These are phyloP conservation scores for Siphlonurus alternatus DNA, from an alignment of 2,888 invertebrate species.

Conservation along the genomic window DNA sequence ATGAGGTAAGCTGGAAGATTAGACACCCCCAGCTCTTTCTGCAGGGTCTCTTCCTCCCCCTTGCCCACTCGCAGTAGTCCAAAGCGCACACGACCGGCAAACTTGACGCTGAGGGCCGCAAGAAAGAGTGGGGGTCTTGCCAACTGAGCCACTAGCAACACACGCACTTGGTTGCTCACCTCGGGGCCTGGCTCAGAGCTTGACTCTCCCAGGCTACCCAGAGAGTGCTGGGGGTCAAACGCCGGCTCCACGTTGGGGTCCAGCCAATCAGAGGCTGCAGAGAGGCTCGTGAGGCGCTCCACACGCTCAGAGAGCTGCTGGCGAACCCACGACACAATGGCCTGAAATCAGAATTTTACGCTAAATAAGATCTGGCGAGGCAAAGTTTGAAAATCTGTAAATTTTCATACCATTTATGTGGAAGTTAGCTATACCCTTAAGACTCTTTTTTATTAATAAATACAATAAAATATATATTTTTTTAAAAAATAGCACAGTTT, in stretches of 20 bases:
- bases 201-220: background rate
- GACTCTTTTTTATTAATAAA: too few relatives aligned
- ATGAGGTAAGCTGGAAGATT: constrained; percentile 25
- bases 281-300: background rate
- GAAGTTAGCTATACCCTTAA: too few relatives aligned
- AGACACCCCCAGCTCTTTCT: constrained; percentile 13
- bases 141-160: constrained; percentile 28
- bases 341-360: constrained; percentile 18
- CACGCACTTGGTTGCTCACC: constrained; percentile 14
- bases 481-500: too few relatives aligned
- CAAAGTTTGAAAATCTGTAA: too few relatives aligned
- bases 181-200: too few relatives aligned
- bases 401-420: too few relatives aligned
- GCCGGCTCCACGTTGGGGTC: constrained; percentile 20
- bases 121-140: constrained; percentile 29
- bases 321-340: constrained; percentile 29
- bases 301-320: constrained; percentile 22
- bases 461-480: too few relatives aligned
- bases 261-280: constrained; percentile 15
- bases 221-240: constrained; percentile 13
- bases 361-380: too few relatives aligned
- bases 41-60: constrained; percentile 16
- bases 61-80: constrained; percentile 18
- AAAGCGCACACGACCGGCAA: constrained; percentile 30
- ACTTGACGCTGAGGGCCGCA: constrained; percentile 32